Base-by-base conservation (phyloP, 2,888 invertebrate species). In the Linnaemya vulpina region DNA sequence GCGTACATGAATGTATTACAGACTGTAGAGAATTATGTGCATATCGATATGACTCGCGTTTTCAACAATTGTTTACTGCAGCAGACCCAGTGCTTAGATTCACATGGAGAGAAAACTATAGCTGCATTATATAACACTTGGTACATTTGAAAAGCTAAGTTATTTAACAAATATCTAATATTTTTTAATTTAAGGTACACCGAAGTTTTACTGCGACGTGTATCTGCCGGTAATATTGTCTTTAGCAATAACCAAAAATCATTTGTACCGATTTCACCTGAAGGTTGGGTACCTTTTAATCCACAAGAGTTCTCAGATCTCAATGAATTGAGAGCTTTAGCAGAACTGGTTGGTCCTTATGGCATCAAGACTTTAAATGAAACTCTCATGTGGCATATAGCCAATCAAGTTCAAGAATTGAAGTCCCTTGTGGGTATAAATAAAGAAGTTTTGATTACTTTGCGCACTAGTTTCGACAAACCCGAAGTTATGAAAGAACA, bases 1-100 rank as follows among this genome's bases (percentile, higher is more conserved):
- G 97, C 98, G 1, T 98, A 99, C 90, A 99, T 99, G 99, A 98
- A 97, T 93, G 99, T 99, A 0, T 93, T 99, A 58, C 99, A 99
- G 93, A 98, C 98, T 11, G 97, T 99, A 9, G 99, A 99, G 92
- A 99, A 99, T 92, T 99, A 99, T 93, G 98, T 99, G 51, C 98
- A 98, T 90, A 97, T 99, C 89, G 99, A 99, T 91, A 98, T 99
- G 85, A 98, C 99, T 0, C 94, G 99, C 87, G 97, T 99, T 4
- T 99, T 99, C 91, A 99, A 99, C 92, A 99, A 98, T 90, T 98
- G 98, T 49, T 93, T 99, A 2, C 93, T 99, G 30, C 99, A 99
- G 93, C 99, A 99, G 93, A 99, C 99, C 0, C 99, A 99, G 92
- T 95, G 96, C 74, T 94, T 96, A 88, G 99, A 99, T 91, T 97